Evolutionary conservation across 2,797 vertebrate genomes (phyloP), one percentile per base, ranked within the genome.

Genomic region (Acanthopagrus latus): DNA sequence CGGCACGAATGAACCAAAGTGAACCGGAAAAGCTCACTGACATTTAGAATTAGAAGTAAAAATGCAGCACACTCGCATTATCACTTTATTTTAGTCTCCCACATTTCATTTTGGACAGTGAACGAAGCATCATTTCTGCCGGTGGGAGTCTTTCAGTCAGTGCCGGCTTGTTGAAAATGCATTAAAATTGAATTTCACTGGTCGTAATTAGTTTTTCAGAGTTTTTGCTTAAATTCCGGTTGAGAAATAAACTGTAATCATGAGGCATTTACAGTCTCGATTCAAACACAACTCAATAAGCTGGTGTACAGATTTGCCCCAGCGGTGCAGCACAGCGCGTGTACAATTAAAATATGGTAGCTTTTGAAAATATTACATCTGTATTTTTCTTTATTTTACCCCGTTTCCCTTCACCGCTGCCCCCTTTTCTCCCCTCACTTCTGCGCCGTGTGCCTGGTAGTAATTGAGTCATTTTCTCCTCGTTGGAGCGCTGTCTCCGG

Each of bases 391-490:
- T 69, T 48, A 2, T 58, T 7, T 5, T 1, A 12, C 41, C 16
- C 43, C 18, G 1, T 52, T 9, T 74, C 73, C 71, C 66, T 64
- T 27, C 25, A 7, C 56, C 46, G 27, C 51, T 71, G n/a, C 70
- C 72, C 76, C 62, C 46, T 20, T 6, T 47, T 27, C 56, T 51
- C 33, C 56, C 68, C 29, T 7, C 80, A 63, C 62, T 62, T 66
- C 73, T 83, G 73, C 33, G 9, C 77, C 76, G 78, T 59, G 79
- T 52, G 75, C 74, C 73, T 76, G 80, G 44, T 85, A 85, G 85
- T 93, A 93, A 94, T 93, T 93, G 92, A 94, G 93, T 93, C 90
- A 93, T 94, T 93, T 93, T 91, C 90, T 90, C 86, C 81, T 83
- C 50, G 46, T 88, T 86, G 1, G 66, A 81, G 83, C 80, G 5